phyloP scores from a whole-genome alignment of 2,797 vertebrate species.

The Alauda arvensis region DNA sequence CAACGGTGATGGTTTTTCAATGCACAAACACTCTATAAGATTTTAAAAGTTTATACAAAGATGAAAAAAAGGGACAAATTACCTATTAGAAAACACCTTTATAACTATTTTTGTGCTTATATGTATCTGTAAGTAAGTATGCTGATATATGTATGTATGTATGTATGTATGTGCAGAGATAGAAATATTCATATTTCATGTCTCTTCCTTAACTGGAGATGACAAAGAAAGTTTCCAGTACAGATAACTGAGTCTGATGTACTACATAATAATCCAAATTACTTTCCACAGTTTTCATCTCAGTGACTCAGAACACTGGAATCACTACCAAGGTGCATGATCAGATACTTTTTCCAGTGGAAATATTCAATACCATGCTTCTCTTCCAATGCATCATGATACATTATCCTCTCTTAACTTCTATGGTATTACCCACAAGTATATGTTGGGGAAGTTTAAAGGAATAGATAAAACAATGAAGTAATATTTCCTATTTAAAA shows the following conservation, averaged over 20 bases:
- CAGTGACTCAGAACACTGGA: background rate
- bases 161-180: background rate
- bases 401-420: background rate
- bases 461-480: background rate
- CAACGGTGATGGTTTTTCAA: accelerated
- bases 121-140: background rate
- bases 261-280: background rate
- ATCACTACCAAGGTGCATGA: background rate
- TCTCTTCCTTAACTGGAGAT: background rate
- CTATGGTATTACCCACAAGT: background rate
- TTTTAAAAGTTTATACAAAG: background rate
- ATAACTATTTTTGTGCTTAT: background rate
- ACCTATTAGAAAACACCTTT: background rate
- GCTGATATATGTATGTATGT: too few relatives aligned
- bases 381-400: background rate
- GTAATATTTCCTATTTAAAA: background rate
- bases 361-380: background rate
- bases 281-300: background rate
- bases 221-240: background rate
- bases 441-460: background rate
- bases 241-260: background rate
- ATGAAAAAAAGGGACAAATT: background rate
- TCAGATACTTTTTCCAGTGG: background rate
- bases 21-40: background rate
- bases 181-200: background rate